Evolutionary conservation across 2,113 vertebrate species (phyloP), one percentile per base, ranked within the genome.

Genomic region (Cryptoleucopteryx plumbea): DNA sequence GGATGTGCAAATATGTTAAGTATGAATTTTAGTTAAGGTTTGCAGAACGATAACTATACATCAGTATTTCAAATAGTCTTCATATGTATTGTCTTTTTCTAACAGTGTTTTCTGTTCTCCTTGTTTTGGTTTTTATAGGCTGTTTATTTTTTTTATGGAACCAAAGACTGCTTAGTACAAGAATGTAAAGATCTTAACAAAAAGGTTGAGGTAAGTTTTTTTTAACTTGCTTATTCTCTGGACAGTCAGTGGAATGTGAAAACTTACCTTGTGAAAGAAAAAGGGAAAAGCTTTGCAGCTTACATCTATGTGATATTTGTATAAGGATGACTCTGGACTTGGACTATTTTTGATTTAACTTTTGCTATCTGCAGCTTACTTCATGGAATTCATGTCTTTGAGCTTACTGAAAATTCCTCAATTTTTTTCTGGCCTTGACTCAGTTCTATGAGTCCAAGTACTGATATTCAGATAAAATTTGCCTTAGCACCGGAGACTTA

Each of bases 151-250:
- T 99, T 99, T 94, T 99, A 99, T 80, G 99, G 99, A 95, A 99
- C 99, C 98, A 99, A 98, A 99, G 99, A 99, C 94, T 99, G 99
- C 97, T 98, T 99, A 96, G 98, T 99, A 70, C 99, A 99, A 96
- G 99, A 99, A 98, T 99, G 99, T 97, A 99, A 99, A 97, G 99
- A 99, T 95, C 98, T 99, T 97, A 99, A 99, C 98, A 99, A 99
- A 98, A 99, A 98, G 97, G 98, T 99, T 97, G 99, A 99, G 99
- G 99, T 99, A 99, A 98, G 98, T 94, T 96, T 93, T 97, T 96
- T 93, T 97, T 77, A 82, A 56, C 43, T 94, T 95, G 78, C 43
- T 71, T 89, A 5, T 83, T 80, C 15, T 70, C 19, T 74, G 26
- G 19, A 45, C 50, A 61, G 9, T 48, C n/a, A 67, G 9, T 29